These are phyloP conservation scores for Scaptodrosophila lebanonensis DNA, from an alignment of 1,140 invertebrate genomes.

Conservation along the genomic window DNA sequence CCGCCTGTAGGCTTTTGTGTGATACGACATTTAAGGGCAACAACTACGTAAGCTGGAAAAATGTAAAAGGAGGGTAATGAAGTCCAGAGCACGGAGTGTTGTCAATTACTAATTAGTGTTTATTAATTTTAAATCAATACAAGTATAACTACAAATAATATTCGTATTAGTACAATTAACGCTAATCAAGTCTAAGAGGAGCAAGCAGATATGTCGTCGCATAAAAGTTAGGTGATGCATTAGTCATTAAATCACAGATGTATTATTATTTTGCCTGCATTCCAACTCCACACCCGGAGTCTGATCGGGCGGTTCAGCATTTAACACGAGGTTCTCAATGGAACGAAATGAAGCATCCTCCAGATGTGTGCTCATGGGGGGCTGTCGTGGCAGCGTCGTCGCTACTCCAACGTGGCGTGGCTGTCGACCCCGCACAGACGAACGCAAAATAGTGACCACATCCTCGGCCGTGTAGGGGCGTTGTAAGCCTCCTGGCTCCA, in stretches of 20 bases:
- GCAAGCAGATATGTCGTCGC: slow-evolving; percentile 65
- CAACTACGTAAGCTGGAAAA: slow-evolving; percentile 36
- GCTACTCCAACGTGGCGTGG: slow-evolving; percentile 16
- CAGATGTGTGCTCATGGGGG: slow-evolving; percentile 59
- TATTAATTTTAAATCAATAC: slow-evolving; percentile 40
- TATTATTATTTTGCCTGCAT: slow-evolving; percentile 50
- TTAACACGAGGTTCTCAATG: slow-evolving; percentile 80
- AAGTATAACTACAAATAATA: slow-evolving; percentile 58
- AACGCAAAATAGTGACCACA: slow-evolving; percentile 80
- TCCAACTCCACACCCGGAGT: slow-evolving; percentile 51
- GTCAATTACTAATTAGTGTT: slow-evolving; percentile 43
- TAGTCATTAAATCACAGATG: slow-evolving; percentile 77
- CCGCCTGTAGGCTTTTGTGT: slow-evolving; percentile 36
- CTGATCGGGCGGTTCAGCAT: slow-evolving; percentile 79
- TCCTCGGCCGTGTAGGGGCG: slow-evolving; percentile 79
- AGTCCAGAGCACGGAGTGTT: slow-evolving; percentile 14
- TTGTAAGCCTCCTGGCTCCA: slow-evolving; percentile 18
- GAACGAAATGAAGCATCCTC: slow-evolving; percentile 73
- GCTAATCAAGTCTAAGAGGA: slow-evolving; percentile 70
- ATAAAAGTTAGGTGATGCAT: slow-evolving; percentile 38
- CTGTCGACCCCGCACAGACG: slow-evolving; percentile 60
- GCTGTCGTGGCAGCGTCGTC: slow-evolving; percentile 49
- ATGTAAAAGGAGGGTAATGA: slow-evolving; percentile 9
- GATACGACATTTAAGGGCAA: slow-evolving; percentile 30
- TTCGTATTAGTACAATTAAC: slow-evolving; percentile 58